Conservation (phyloP, 1,140 invertebrate genomes). For the Nixonia krombeini region DNA sequence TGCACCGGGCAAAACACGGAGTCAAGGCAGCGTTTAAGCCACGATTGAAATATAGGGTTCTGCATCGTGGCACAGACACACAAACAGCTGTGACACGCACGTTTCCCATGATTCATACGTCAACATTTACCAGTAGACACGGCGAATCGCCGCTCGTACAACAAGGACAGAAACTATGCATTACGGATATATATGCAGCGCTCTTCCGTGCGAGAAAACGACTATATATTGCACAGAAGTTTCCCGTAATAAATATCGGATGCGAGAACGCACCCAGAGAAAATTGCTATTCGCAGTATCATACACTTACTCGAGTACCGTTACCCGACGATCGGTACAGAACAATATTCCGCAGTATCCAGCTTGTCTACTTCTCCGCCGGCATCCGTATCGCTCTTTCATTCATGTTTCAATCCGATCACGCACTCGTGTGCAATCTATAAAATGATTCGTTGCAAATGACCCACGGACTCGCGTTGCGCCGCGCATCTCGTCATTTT, state of each 20-base stretch:
- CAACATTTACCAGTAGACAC: constrained; percentile 9
- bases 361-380: not conserved
- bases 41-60: not conserved
- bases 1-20: no score
- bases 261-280: constrained; percentile 21
- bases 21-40: no score
- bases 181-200: not conserved
- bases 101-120: constrained; percentile 31
- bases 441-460: not conserved
- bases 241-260: constrained; percentile 38
- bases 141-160: not conserved
- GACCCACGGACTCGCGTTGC: not conserved
- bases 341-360: constrained; percentile 4
- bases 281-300: constrained; percentile 31
- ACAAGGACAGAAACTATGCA: constrained; percentile 7
- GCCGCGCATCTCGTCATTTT: no score
- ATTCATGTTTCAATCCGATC: not conserved
- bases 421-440: constrained; percentile 7
- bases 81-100: constrained; percentile 13
- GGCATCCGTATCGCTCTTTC: constrained; percentile 8
- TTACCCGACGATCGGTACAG: constrained; percentile 6
- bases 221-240: constrained; percentile 24
- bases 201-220: constrained; percentile 15
- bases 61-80: no score
- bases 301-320: no score